phyloP scores from a whole-genome alignment of 2,797 vertebrate species.

The Channallabes apus region DNA sequence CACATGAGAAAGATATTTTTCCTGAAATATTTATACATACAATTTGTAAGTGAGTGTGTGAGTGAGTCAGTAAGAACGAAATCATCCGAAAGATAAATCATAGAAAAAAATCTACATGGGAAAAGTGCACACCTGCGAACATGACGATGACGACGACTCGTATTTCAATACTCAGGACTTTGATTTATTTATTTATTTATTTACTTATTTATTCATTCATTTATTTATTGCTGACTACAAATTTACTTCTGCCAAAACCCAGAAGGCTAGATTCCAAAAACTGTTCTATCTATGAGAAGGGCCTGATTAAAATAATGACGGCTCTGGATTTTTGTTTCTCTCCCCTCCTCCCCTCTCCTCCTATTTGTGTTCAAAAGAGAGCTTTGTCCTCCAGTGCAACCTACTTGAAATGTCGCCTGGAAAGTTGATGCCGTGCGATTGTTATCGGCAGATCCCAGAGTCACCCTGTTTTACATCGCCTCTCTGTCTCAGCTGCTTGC shows the following conservation, averaged over 20 bases:
- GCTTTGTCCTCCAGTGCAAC: conserved; percentile 81
- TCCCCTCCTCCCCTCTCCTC: conserved; percentile 7
- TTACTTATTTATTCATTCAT: no score
- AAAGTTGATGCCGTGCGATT: conserved; percentile 72
- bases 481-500: conserved; percentile 74
- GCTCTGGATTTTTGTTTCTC: conserved; percentile 63
- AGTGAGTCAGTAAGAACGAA: background rate
- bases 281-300: conserved; percentile 58
- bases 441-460: conserved; percentile 77
- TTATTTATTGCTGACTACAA: background rate
- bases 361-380: conserved; percentile 75
- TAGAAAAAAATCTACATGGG: background rate
- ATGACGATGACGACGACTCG: no score
- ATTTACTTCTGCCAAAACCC: background rate
- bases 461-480: conserved; percentile 68
- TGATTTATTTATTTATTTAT: background rate
- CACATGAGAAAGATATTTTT: background rate
- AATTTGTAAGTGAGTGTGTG: background rate
- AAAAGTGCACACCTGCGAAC: background rate
- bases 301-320: conserved; percentile 73
- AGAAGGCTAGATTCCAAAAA: background rate
- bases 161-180: background rate
- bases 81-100: background rate
- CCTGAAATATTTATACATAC: no score
- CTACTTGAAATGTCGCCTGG: conserved; percentile 81